Percentiles rank a stretch among this genome's conserved stretches.
Conservation (phyloP, 2,797 vertebrate genomes). For the Oryzias dopingdopingensis region DNA sequence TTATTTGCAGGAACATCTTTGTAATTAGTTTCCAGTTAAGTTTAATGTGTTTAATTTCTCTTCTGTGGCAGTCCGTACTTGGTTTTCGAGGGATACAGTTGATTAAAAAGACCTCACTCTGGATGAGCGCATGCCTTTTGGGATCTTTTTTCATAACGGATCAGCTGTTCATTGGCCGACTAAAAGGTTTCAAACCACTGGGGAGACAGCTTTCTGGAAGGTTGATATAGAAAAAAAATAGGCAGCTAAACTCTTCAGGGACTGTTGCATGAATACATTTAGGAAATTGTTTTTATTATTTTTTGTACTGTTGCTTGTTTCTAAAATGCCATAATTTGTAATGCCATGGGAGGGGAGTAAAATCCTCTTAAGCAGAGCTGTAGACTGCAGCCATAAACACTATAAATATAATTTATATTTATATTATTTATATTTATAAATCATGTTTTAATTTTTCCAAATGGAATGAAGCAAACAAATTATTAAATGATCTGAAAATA, state of each 20-base stretch:
- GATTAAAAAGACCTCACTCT: neutral
- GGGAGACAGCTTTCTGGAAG: slow-evolving; percentile 19
- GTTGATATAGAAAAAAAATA: slow-evolving; percentile 19
- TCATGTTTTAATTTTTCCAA: no score
- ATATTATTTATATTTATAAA: no score
- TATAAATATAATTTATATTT: no score
- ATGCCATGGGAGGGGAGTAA: slow-evolving; percentile 17
- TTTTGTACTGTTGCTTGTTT: slow-evolving; percentile 13
- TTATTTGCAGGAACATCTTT: slow-evolving; percentile 24
- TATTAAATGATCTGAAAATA: no score
- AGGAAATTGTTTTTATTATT: slow-evolving; percentile 23
- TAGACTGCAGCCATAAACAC: slow-evolving; percentile 9
- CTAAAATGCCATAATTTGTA: slow-evolving; percentile 34
- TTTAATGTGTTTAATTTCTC: slow-evolving; percentile 3
- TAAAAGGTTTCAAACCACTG: slow-evolving; percentile 14
- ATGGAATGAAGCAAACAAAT: no score
- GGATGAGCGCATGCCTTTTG: slow-evolving; percentile 3
- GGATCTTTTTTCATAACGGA: slow-evolving; percentile 14
- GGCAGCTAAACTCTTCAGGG: slow-evolving; percentile 15
- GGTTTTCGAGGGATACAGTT: slow-evolving; percentile 1
- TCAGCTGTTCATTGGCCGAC: slow-evolving; percentile 21
- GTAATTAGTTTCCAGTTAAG: slow-evolving; percentile 22
- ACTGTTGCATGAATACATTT: slow-evolving; percentile 20
- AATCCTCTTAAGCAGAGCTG: slow-evolving; percentile 13
- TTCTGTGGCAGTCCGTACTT: slow-evolving; percentile 6